Evolutionary conservation across 1,140 invertebrate genomes (phyloP).

Genomic region (Luehdorfia chinensis): DNA sequence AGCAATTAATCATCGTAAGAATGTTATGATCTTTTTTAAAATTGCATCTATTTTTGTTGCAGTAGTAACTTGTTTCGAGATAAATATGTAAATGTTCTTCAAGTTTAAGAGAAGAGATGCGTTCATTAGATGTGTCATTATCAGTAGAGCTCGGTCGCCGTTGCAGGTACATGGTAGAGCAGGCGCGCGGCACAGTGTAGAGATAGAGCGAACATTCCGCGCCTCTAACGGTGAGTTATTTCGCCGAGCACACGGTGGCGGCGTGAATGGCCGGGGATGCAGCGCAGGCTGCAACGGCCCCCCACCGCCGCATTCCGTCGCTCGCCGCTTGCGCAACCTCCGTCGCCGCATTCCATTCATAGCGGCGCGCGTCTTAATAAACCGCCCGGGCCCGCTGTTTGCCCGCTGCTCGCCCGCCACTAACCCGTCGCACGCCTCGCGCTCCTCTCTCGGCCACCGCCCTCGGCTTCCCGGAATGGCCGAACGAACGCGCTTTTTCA

Average conservation of each 20-base stretch:
- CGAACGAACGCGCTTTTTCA: constrained; percentile 57
- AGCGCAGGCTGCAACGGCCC: constrained; percentile 49
- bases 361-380: constrained; percentile 57
- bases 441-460: constrained; percentile 19
- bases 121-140: constrained; percentile 28
- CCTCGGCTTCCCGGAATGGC: constrained; percentile 50
- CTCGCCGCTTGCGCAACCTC: constrained; percentile 64
- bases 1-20: no score
- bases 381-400: constrained; percentile 24
- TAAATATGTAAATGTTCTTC: no score
- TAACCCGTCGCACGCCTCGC: constrained; percentile 16
- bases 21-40: no score
- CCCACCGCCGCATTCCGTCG: constrained; percentile 45
- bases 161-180: constrained; percentile 17
- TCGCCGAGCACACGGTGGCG: constrained; percentile 56
- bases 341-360: constrained; percentile 72
- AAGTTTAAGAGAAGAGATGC: constrained; percentile 17
- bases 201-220: constrained; percentile 67
- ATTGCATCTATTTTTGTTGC: no score
- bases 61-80: no score
- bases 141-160: constrained; percentile 22
- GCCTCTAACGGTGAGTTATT: constrained; percentile 72
- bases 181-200: constrained; percentile 22
- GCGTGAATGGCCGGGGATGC: constrained; percentile 72
- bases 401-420: constrained; percentile 14